Evolutionary conservation across 2,113 vertebrate genomes (phyloP), one percentile per base, ranked within the genome.

Genomic region (Halichoeres trimaculatus): DNA sequence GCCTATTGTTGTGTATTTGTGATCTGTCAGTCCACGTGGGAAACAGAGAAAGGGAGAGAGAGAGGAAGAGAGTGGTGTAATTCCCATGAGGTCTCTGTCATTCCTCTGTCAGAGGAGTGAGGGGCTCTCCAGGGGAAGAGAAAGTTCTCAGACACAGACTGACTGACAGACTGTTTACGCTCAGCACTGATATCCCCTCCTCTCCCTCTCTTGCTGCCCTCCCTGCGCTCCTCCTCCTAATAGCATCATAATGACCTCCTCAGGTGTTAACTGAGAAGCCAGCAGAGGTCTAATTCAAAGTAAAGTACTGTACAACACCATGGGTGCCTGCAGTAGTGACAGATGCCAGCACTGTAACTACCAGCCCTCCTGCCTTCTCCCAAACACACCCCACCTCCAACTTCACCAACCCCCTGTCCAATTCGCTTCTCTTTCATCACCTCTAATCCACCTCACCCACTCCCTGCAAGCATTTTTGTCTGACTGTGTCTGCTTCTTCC

Each of bases 191-290:
- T 79, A 74, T 68, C 59, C 60, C 57, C 70, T 63, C 71, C 68
- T n/a, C 30, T 30, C 30, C 30, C 30, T 70, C 75, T 61, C 59
- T 70, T 38, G 52, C 65, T 70, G 61, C 69, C 50, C 80, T 70
- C 58, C 57, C 68, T 61, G 70, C 57, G 52, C 66, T 61, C 41
- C 72, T 74, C 70, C 66, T 78, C 66, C 74, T 90, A 90, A 90
- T 88, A 65, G 74, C 77, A 62, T 69, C 80, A 51, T 93, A 91
- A 92, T 91, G 92, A 90, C 89, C 90, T 90, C 90, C 89, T 87
- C 88, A 90, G 89, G 90, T 91, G 88, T 90, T 90, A 85, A 76
- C 81, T 60, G 67, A 74, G 81, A 89, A 89, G 83, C 68, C 51
- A 24, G 82, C 73, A 76, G 85, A 86, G 82, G 76, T 84, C 81